A percentile compares a stretch with the other conserved stretches of the same genome.
Evolutionary conservation across 2,888 invertebrate species (phyloP).

Genomic region (Agonopterix arenella): DNA sequence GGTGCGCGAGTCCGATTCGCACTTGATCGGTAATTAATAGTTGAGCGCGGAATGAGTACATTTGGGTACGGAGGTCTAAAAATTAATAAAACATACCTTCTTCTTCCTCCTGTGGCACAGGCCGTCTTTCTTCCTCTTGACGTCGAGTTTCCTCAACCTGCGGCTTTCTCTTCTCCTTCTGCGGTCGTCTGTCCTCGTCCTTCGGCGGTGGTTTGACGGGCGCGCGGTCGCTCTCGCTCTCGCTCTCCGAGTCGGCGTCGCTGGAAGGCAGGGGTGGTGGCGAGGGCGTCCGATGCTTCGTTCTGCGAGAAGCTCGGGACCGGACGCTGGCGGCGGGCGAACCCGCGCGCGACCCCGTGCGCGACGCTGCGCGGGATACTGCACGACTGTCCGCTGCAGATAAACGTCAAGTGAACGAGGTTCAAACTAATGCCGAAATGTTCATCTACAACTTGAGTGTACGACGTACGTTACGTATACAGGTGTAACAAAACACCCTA

Average conservation of each 20-base stretch:
- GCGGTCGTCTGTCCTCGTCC: neutral
- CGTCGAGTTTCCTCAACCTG: neutral
- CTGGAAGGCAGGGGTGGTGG: conserved; percentile 62
- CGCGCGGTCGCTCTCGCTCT: conserved; percentile 39
- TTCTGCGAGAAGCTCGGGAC: conserved; percentile 80
- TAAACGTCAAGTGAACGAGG: neutral
- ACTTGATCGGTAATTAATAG: neutral
- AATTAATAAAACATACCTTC: too few relatives aligned
- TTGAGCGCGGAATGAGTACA: neutral
- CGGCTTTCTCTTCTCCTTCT: neutral
- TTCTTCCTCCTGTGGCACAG: too few relatives aligned
- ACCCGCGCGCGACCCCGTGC: conserved; percentile 79
- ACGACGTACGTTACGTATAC: too few relatives aligned
- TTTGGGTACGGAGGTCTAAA: too few relatives aligned
- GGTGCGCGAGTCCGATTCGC: too few relatives aligned
- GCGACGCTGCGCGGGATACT: conserved; percentile 70
- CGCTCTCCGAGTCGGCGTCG: conserved; percentile 80
- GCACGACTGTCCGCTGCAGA: conserved; percentile 63
- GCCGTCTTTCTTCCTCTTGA: neutral
- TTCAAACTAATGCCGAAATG: neutral
- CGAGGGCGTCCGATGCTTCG: conserved; percentile 55
- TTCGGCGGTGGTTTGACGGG: neutral
- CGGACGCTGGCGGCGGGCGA: conserved; percentile 83
- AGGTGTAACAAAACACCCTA: too few relatives aligned
- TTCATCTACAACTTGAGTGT: neutral